A percentile compares a stretch with the other conserved stretches of the same genome.
Evolutionary conservation across 2,888 invertebrate species (phyloP).

Genomic region (Drosophila nr. perissopoda): DNA sequence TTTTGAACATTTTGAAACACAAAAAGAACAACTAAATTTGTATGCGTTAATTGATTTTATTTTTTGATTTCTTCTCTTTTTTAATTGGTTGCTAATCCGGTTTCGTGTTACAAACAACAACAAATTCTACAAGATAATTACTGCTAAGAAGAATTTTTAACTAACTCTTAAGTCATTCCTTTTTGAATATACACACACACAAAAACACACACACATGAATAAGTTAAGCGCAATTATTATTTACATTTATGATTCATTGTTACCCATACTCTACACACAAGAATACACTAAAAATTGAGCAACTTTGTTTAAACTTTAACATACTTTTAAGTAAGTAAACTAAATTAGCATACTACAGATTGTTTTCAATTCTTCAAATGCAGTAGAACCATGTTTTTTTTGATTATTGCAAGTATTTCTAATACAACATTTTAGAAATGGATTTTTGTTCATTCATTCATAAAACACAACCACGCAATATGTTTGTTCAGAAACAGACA

Average conservation of each 20-base stretch:
- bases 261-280: slow-evolving; percentile 38
- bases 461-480: slow-evolving; percentile 42
- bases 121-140: slow-evolving; percentile 46
- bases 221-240: slow-evolving; percentile 69
- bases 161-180: slow-evolving; percentile 81
- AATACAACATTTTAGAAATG: slow-evolving; percentile 52
- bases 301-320: slow-evolving; percentile 49
- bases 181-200: slow-evolving; percentile 57
- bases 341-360: slow-evolving; percentile 40
- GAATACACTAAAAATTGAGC: slow-evolving; percentile 13
- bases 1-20: slow-evolving; percentile 44
- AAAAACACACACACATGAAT: slow-evolving; percentile 37
- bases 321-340: slow-evolving; percentile 52
- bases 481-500: slow-evolving; percentile 54
- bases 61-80: slow-evolving; percentile 4
- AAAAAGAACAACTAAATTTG: neutral
- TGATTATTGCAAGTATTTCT: slow-evolving; percentile 48
- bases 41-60: slow-evolving; percentile 26
- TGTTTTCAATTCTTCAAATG: slow-evolving; percentile 62
- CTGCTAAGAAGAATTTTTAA: slow-evolving; percentile 76
- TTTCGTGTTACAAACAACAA: slow-evolving; percentile 58
- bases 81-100: slow-evolving; percentile 37
- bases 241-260: slow-evolving; percentile 64
- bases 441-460: slow-evolving; percentile 44
- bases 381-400: slow-evolving; percentile 63